These are phyloP conservation scores for Lemur catta DNA, from an alignment of 2,797 vertebrate genomes.

Conservation along the genomic window DNA sequence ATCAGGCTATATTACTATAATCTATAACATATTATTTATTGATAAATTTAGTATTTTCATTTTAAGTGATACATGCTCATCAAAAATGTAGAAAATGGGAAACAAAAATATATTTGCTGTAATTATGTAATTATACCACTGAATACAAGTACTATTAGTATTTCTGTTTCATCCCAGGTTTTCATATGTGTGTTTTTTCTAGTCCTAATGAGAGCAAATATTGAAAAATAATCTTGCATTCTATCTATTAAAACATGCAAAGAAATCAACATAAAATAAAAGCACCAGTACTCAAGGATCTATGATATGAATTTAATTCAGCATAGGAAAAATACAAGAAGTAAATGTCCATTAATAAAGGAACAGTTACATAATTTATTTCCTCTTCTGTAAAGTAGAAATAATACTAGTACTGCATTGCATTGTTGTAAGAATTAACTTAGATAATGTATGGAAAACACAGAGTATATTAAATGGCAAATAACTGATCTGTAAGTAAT, in stretches of 20 bases:
- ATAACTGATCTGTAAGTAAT: background rate
- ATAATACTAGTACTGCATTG: background rate
- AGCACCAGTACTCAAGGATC: background rate
- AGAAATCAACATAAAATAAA: slow-evolving; percentile 41
- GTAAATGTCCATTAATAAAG: background rate
- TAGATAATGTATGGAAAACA: background rate
- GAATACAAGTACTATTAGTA: background rate
- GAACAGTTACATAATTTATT: background rate
- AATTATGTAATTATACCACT: slow-evolving; percentile 5
- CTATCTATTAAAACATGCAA: slow-evolving; percentile 34
- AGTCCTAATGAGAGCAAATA: slow-evolving; percentile 37
- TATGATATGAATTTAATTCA: slow-evolving; percentile 15
- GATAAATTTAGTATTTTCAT: slow-evolving; percentile 26
- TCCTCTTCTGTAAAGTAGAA: background rate
- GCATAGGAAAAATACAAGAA: background rate
- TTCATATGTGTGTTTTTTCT: background rate
- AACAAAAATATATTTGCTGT: background rate
- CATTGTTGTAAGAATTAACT: slow-evolving; percentile 21
- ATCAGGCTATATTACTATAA: background rate
- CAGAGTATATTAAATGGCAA: background rate
- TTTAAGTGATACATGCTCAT: slow-evolving; percentile 3
- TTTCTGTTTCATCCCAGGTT: slow-evolving; percentile 1
- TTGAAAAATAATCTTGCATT: slow-evolving; percentile 25
- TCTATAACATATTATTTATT: slow-evolving; percentile 12
- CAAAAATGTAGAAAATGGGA: slow-evolving; percentile 20